phyloP scores from a whole-genome alignment of 2,797 vertebrate species.

The Platyrinchus mystaceus region DNA sequence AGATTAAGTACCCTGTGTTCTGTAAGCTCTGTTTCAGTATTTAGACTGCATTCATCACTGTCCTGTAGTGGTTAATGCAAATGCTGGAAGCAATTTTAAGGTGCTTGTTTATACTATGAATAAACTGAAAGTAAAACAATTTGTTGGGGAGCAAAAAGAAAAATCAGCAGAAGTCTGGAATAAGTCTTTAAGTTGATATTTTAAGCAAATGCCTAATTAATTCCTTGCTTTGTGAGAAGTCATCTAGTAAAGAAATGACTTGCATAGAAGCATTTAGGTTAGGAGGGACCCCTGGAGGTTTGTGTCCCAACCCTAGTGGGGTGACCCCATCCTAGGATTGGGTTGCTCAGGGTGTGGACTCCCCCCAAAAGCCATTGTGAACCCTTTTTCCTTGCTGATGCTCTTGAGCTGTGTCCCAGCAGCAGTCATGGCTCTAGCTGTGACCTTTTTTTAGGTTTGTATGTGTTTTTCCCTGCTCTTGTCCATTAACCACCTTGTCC shows the following conservation, averaged over 20 bases:
- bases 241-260: background rate
- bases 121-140: background rate
- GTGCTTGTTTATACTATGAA: background rate
- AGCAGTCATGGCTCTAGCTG: background rate
- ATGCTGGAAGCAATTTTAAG: conserved; percentile 36
- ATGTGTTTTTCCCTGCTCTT: background rate
- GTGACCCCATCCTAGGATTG: background rate
- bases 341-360: background rate
- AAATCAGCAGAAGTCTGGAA: background rate
- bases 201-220: background rate
- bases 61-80: background rate
- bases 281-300: background rate
- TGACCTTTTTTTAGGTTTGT: background rate
- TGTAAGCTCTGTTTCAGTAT: conserved; percentile 11
- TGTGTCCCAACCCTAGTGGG: background rate
- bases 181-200: background rate
- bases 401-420: background rate
- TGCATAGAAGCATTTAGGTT: background rate
- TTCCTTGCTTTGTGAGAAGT: background rate
- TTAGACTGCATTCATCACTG: conserved; percentile 52
- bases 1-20: conserved; percentile 41
- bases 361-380: background rate
- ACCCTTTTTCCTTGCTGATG: background rate
- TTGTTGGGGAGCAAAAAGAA: background rate
- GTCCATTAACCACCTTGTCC: background rate